Percentiles rank a stretch among this genome's conserved stretches.
phyloP scores from a whole-genome alignment of 2,113 vertebrate species.

The Cyprinodon brontotheroides region DNA sequence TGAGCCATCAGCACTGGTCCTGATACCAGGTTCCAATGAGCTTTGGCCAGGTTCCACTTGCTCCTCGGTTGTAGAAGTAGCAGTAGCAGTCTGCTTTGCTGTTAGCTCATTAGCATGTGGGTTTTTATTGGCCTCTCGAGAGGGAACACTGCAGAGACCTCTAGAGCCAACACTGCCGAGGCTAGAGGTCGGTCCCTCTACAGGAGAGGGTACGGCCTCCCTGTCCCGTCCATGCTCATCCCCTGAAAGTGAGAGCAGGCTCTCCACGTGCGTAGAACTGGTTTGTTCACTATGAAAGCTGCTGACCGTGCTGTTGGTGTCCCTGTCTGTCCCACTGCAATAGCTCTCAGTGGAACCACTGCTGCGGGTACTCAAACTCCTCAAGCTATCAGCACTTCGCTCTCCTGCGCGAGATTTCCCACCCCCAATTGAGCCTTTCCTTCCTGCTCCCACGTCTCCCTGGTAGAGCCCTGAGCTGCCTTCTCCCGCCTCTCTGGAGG shows the following conservation, averaged over 20 bases:
- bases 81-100: constrained; percentile 66
- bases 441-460: constrained; percentile 60
- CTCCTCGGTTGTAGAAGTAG: constrained; percentile 40
- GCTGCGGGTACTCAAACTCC: constrained; percentile 94
- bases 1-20: constrained; percentile 66
- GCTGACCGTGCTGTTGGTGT: constrained; percentile 96
- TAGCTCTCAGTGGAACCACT: constrained; percentile 97
- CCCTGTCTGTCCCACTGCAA: constrained; percentile 94
- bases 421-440: constrained; percentile 68
- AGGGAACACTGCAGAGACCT: constrained; percentile 81
- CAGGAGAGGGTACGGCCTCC: constrained; percentile 70
- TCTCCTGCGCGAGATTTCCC: constrained; percentile 85
- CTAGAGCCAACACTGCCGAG: constrained; percentile 70
- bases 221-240: constrained; percentile 78
- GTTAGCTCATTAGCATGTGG: constrained; percentile 94
- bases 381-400: constrained; percentile 91
- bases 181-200: constrained; percentile 83
- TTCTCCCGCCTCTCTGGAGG: constrained; percentile 77
- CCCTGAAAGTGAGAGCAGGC: constrained; percentile 87
- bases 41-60: constrained; percentile 41
- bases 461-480: constrained; percentile 77
- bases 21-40: constrained; percentile 50
- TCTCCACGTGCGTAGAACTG: constrained; percentile 95
- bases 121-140: constrained; percentile 96
- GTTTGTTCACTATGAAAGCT: constrained; percentile 97